Percentiles rank a stretch among this genome's conserved stretches.
Conservation (phyloP, 2,888 invertebrate species). For the Drosophila nr. fundita region DNA sequence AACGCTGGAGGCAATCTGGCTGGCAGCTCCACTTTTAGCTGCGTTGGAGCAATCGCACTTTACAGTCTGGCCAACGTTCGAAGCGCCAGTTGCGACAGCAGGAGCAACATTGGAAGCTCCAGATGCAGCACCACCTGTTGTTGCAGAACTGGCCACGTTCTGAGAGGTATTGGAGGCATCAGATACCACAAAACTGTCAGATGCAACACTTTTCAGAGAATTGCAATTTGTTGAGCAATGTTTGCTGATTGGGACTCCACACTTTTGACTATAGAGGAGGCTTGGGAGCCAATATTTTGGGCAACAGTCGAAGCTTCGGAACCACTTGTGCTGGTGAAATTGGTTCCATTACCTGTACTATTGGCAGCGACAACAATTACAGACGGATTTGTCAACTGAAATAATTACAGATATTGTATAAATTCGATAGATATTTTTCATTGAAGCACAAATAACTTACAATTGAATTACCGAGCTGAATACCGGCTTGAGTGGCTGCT, state of each 20-base stretch:
- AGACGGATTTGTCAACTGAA: not conserved
- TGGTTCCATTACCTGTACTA: not conserved
- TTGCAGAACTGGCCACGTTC: not conserved
- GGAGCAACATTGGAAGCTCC: constrained; percentile 1
- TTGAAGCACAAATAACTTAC: constrained; percentile 6
- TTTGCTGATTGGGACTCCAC: constrained; percentile 4
- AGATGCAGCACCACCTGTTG: not conserved
- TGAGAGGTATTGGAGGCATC: constrained; percentile 10
- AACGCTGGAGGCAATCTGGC: not conserved
- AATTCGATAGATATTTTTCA: not conserved
- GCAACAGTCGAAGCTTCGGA: constrained; percentile 3
- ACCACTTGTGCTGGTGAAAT: not conserved
- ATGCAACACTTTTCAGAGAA: no score
- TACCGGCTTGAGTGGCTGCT: constrained; percentile 38
- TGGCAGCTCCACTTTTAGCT: not conserved
- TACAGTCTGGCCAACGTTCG: not conserved
- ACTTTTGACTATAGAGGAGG: constrained; percentile 8
- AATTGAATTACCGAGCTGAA: constrained; percentile 5
- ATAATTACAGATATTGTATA: not conserved
- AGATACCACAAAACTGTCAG: constrained; percentile 11
- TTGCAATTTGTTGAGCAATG: not conserved
- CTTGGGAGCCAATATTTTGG: not conserved
- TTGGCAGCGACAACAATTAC: not conserved
- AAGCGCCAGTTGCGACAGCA: not conserved
- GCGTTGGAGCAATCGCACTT: constrained; percentile 7